Percentiles rank a stretch among this genome's conserved stretches.
These are phyloP conservation scores for Disparrhopalites patrizii DNA, from an alignment of 2,888 invertebrate genomes.

Conservation along the genomic window DNA sequence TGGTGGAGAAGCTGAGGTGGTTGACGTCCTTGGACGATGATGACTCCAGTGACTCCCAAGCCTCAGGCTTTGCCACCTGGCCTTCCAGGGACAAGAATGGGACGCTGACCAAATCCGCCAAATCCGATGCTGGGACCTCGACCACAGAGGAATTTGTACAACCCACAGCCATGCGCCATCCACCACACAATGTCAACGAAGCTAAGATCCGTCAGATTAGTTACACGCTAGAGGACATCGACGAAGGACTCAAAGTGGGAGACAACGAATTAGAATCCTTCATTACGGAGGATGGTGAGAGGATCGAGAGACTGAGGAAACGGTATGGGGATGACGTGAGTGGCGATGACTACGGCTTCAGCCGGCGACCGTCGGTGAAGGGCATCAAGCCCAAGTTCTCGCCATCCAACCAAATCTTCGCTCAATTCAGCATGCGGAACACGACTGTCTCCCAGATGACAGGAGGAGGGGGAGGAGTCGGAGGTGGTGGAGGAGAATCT, in stretches of 20 bases:
- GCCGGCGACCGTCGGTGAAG: constrained; percentile 79
- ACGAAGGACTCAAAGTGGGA: constrained; percentile 56
- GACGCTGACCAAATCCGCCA: constrained; percentile 33
- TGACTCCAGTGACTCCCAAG: constrained; percentile 50
- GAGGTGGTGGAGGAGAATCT: constrained; percentile 35
- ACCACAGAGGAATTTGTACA: constrained; percentile 40
- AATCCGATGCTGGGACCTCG: constrained; percentile 47
- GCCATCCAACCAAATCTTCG: constrained; percentile 57
- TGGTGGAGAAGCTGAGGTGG: constrained; percentile 79
- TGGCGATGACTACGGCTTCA: constrained; percentile 85
- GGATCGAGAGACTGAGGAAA: constrained; percentile 76
- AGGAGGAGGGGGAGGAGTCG: neutral
- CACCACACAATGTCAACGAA: constrained; percentile 43
- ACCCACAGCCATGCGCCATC: constrained; percentile 41
- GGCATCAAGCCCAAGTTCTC: constrained; percentile 84
- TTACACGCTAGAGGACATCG: constrained; percentile 64
- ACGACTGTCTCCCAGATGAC: constrained; percentile 11
- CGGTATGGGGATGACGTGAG: constrained; percentile 66
- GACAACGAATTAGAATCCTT: constrained; percentile 72
- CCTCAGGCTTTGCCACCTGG: constrained; percentile 45
- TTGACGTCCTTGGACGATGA: constrained; percentile 82
- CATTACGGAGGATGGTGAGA: constrained; percentile 75
- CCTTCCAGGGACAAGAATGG: constrained; percentile 48
- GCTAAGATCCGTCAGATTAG: constrained; percentile 51
- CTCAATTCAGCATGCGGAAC: constrained; percentile 45